These are phyloP conservation scores for Megalops atlanticus DNA, from an alignment of 2,113 vertebrate genomes.

Conservation along the genomic window DNA sequence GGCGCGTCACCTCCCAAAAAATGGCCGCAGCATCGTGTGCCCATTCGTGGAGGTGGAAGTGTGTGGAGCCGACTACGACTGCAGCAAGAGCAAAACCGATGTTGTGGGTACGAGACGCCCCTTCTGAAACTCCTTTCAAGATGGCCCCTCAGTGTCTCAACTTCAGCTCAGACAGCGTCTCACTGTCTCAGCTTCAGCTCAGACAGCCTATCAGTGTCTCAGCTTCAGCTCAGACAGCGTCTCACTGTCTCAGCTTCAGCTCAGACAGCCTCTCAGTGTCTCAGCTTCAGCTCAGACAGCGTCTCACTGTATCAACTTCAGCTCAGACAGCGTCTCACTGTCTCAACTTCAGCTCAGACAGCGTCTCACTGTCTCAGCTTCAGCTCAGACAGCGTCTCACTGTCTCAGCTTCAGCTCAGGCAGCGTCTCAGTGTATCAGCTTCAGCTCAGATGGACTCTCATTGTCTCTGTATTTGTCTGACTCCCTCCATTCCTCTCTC, in stretches of 20 bases:
- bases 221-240: too few species aligned
- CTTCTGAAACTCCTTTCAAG: background rate
- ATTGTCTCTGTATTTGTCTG: background rate
- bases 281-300: background rate
- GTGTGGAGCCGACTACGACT: slow-evolving; percentile 78
- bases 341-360: too few species aligned
- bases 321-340: too few species aligned
- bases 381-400: too few species aligned
- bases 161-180: background rate
- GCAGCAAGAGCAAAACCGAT: slow-evolving; percentile 80
- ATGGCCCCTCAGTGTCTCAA: background rate
- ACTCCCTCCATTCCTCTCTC: background rate
- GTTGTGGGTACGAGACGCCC: slow-evolving; percentile 70
- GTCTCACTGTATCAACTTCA: too few species aligned
- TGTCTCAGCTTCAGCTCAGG: too few species aligned
- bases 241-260: too few species aligned
- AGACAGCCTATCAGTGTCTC: too few species aligned
- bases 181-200: background rate
- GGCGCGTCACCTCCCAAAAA: slow-evolving; percentile 82
- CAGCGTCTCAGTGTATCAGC: background rate
- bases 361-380: too few species aligned
- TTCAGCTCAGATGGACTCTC: background rate
- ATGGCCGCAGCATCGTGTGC: slow-evolving; percentile 82
- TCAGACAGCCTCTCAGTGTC: background rate
- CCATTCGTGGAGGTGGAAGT: slow-evolving; percentile 86